Conservation (phyloP, 1,140 invertebrate genomes). For the Argopecten irradians region DNA sequence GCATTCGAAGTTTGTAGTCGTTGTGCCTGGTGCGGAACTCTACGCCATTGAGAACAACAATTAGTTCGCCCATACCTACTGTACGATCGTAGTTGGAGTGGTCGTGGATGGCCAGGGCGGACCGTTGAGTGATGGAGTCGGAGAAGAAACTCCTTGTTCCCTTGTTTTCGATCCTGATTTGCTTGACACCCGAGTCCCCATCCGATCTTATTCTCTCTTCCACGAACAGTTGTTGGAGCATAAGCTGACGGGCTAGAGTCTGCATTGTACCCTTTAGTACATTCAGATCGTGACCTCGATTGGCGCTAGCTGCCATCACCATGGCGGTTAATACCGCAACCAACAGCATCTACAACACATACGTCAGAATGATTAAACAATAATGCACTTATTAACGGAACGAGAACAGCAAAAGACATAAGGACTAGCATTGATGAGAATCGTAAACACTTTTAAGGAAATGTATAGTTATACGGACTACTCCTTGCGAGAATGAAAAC, state of each 20-base stretch:
- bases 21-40: conserved; percentile 73
- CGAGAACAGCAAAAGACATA: too few relatives aligned
- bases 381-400: too few relatives aligned
- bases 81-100: conserved; percentile 66
- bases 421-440: too few relatives aligned
- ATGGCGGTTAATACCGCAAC: neutral
- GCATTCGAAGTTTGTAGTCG: conserved; percentile 68
- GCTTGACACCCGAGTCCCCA: conserved; percentile 60
- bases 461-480: too few relatives aligned
- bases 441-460: too few relatives aligned
- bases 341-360: neutral
- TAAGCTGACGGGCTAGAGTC: conserved; percentile 45
- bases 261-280: neutral
- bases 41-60: conserved; percentile 67
- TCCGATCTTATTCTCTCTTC: conserved; percentile 51
- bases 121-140: conserved; percentile 28
- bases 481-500: too few relatives aligned
- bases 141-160: conserved; percentile 51
- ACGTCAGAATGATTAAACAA: neutral
- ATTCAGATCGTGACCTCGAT: neutral
- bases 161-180: conserved; percentile 42
- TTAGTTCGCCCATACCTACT: conserved; percentile 67
- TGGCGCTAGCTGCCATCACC: neutral
- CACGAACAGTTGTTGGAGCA: conserved; percentile 53
- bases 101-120: conserved; percentile 57